These are phyloP conservation scores for Rostratula benghalensis DNA, from an alignment of 2,113 vertebrate species.

Conservation along the genomic window DNA sequence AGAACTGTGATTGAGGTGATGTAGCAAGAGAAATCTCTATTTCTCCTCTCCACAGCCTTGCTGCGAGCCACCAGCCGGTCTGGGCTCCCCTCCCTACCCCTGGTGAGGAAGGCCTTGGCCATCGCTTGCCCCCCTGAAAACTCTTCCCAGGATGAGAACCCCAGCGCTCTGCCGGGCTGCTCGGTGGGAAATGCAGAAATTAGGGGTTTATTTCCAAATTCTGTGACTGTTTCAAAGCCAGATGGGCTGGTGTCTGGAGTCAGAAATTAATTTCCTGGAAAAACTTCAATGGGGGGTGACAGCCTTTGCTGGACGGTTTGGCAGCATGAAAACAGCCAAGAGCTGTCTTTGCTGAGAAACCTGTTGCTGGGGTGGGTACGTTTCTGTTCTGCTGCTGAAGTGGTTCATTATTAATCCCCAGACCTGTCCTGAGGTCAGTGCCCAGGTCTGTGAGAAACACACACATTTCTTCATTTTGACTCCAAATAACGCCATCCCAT, in stretches of 20 bases:
- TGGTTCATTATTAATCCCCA: background rate
- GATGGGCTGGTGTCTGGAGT: background rate
- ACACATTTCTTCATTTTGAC: fast-evolving
- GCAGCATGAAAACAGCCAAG: background rate
- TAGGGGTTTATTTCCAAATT: background rate
- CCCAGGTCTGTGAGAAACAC: fast-evolving
- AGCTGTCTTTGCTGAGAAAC: background rate
- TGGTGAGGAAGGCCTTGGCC: background rate
- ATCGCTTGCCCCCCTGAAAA: background rate
- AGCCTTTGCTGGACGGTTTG: background rate
- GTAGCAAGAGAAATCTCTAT: fast-evolving
- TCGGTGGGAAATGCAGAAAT: background rate
- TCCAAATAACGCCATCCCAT: background rate
- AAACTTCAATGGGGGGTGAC: background rate
- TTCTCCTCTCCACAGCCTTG: fast-evolving
- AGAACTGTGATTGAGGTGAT: fast-evolving
- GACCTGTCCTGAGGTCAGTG: background rate
- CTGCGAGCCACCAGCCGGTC: background rate
- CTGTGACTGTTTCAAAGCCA: background rate
- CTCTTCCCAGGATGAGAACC: fast-evolving
- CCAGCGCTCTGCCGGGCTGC: background rate
- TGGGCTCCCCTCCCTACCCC: fast-evolving
- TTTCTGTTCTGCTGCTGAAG: background rate
- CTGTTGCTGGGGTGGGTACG: fast-evolving
- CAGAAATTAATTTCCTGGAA: background rate